Base-by-base conservation (phyloP, 2,797 vertebrate species). In the Vespertilio murinus region DNA sequence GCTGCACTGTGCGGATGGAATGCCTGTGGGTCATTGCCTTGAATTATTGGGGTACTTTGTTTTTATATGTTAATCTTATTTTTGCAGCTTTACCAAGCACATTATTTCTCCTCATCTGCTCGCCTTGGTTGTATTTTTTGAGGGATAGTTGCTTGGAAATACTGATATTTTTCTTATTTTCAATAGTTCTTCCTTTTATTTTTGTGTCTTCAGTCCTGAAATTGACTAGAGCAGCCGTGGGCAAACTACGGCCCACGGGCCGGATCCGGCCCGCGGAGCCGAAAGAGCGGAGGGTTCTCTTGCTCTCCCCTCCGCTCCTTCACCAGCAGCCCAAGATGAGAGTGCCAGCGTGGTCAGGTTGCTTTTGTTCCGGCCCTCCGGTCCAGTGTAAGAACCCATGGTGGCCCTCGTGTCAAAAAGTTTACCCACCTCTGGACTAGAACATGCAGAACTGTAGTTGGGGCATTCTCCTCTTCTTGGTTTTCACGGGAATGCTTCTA, bases 111-210 rank as follows among this genome's bases (percentile, higher is more conserved):
- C 74, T 40, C 35, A 14, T 81, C n/a, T 75, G 17, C 3, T 88
- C 75, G 40, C 16, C 71, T 88, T 54, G 77, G 10, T 83, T 80
- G 4, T 59, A 40, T 88, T 95, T 94, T 77, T 93, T 33, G 90
- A 30, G 79, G 78, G 61, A 52, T 0, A 35, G n/a, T 75, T 25
- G 11, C 82, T 84, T 84, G 38, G 78, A 89, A 91, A 82, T 61
- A 77, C 2, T 56, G 61, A 40, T 54, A 71, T 54, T 91, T 88
- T 64, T 52, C 20, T 47, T 73, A 9, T 56, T 91, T 92, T 85
- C 13, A 52, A 14, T 87, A 71, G 11, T 67, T 77, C 52, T 90
- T 14, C 28, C 52, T 80, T 92, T 82, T 65, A n/a, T 90, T 49
- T 90, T 22, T 33, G 1, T 64, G 28, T 42, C 22, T 69, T 84